Base-by-base conservation (phyloP, 2,888 invertebrate genomes). In the Chorisops tibialis region DNA sequence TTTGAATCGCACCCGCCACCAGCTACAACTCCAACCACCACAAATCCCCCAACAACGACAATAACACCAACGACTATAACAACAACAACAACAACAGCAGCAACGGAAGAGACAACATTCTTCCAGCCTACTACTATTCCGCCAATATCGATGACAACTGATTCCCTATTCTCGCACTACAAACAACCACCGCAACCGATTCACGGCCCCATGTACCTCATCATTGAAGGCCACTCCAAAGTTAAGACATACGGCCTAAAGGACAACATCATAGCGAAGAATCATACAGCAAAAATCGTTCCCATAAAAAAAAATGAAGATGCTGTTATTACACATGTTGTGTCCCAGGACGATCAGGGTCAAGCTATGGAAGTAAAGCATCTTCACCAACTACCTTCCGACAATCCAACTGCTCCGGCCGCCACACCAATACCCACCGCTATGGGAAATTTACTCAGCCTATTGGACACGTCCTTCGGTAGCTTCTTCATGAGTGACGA, bases 151-250 rank as follows among this genome's bases (percentile, higher is more conserved):
- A 14, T 22, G 63, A 83, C 84, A 18, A 83, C 84, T 0, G 85
- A 86, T 72, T 80, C 84, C 0, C 74, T 85, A 12, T 85, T 85
- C 72, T 82, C 83, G 47, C 82, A 85, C 65, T 84, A 85, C 69
- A 84, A 84, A 69, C 82, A 84, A 66, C 83, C 86, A 0, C 77
- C 80, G 2, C 81, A 84, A 58, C 86, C 88, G 0, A 77, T 84
- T 1, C 73, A 79, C 59, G 83, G 84, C 0, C 86, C 86, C 1
- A 81, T 87, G 83, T 90, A 90, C 71, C 79, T 91, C 21, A 91
- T 91, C 24, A 91, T 91, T 68, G 89, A 91, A 75, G 91, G 91
- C 0, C 91, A 91, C 74, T 91, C 91, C 1, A 91, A 91, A 79
- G 91, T 91, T 0, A 91, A 91, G 79, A 91, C 88, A 0, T 91